Evolutionary conservation across 2,113 vertebrate species (phyloP).

Genomic region (Poicephalus gulielmi): DNA sequence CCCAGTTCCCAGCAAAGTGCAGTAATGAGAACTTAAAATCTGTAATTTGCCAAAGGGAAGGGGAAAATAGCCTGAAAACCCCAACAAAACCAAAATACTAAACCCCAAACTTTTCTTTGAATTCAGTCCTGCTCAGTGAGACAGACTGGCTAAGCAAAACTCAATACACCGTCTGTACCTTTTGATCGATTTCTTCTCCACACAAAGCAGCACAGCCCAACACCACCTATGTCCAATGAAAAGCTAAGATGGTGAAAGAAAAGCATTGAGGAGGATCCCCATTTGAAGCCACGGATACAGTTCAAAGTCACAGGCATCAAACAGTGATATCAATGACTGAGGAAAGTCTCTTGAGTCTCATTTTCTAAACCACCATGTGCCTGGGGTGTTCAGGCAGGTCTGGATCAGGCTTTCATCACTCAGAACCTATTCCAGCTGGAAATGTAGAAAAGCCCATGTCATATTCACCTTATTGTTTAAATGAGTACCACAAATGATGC

Average conservation of each 20-base stretch:
- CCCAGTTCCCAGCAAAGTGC: neutral
- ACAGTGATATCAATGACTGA: neutral
- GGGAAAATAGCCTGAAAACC: accelerated
- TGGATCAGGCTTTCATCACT: neutral
- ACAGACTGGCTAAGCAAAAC: neutral
- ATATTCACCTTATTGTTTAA: neutral
- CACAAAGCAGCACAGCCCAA: neutral
- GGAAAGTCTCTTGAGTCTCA: neutral
- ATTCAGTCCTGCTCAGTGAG: neutral
- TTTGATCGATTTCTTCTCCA: neutral
- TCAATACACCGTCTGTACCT: neutral
- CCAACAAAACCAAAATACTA: neutral
- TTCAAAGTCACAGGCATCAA: neutral
- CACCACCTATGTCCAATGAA: neutral
- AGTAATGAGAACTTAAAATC: neutral
- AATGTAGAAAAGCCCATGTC: neutral
- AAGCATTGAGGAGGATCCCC: neutral
- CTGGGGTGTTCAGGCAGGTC: neutral
- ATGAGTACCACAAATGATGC: neutral
- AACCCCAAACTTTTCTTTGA: neutral
- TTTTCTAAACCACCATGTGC: neutral
- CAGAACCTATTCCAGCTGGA: neutral
- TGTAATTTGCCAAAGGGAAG: accelerated
- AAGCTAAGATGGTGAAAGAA: neutral
- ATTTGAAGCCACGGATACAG: neutral